These are phyloP conservation scores for Micropterix aruncella DNA, from an alignment of 2,888 invertebrate genomes.

Conservation along the genomic window DNA sequence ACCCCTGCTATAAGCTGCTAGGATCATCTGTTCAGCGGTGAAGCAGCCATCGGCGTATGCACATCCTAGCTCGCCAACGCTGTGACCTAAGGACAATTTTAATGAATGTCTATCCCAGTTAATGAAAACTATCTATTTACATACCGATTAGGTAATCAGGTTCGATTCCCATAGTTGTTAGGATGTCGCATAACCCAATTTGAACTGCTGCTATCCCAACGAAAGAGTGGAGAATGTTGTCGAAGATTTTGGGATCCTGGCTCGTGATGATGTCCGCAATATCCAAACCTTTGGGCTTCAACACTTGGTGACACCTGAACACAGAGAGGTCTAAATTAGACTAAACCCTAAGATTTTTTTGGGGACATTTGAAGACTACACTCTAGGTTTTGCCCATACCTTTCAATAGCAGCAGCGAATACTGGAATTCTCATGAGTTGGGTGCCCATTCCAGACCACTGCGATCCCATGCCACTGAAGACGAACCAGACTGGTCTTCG, in stretches of 20 bases:
- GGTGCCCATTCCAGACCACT: constrained; percentile 76
- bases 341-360: no score
- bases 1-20: constrained; percentile 74
- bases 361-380: no score
- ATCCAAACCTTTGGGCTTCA: constrained; percentile 49
- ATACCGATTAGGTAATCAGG: constrained; percentile 36
- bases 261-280: constrained; percentile 47
- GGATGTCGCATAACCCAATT: constrained; percentile 36
- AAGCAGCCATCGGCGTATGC: constrained; percentile 90
- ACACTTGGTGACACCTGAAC: constrained; percentile 40
- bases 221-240: constrained; percentile 56
- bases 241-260: constrained; percentile 45
- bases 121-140: no score
- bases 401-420: constrained; percentile 57
- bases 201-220: constrained; percentile 62
- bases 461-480: constrained; percentile 85
- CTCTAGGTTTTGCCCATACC: no score
- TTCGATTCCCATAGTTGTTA: constrained; percentile 32
- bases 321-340: no score
- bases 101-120: no score
- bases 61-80: constrained; percentile 89
- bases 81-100: constrained; percentile 50
- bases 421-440: constrained; percentile 59
- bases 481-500: constrained; percentile 73
- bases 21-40: constrained; percentile 73